phyloP scores from a whole-genome alignment of 2,113 vertebrate genomes.

The Taurulus bubalis region DNA sequence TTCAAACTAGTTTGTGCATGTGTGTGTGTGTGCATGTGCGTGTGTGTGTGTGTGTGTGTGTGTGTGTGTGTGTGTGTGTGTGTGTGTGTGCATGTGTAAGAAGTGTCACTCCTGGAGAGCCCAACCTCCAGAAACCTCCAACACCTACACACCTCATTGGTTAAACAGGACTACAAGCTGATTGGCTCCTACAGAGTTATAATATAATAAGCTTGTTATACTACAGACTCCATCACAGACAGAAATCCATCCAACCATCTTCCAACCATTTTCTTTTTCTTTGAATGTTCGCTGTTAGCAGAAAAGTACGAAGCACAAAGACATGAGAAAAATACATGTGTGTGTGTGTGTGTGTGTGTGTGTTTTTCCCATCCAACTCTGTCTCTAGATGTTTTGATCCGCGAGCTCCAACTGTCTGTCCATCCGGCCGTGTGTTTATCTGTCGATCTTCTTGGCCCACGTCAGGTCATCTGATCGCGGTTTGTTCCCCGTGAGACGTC shows the following conservation, averaged over 20 bases:
- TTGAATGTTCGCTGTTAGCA: constrained; percentile 37
- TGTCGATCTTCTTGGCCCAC: constrained; percentile 83
- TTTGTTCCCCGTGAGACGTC: constrained; percentile 76
- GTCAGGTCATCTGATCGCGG: constrained; percentile 83
- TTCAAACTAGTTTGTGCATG: not conserved
- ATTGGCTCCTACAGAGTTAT: constrained; percentile 5
- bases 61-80: constrained; percentile 19
- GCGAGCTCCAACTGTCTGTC: constrained; percentile 7
- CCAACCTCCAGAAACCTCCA: constrained; percentile 79
- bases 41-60: constrained; percentile 32
- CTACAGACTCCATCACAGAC: constrained; percentile 15
- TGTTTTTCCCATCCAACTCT: not conserved
- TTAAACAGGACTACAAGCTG: constrained; percentile 34
- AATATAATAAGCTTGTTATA: constrained; percentile 26
- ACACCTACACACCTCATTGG: constrained; percentile 51
- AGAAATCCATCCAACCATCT: not conserved
- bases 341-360: not conserved
- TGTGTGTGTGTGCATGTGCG: constrained; percentile 22
- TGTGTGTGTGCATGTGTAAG: constrained; percentile 35
- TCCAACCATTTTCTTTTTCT: constrained; percentile 23
- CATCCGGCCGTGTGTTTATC: constrained; percentile 22
- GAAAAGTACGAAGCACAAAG: constrained; percentile 46
- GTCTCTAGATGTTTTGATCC: not conserved
- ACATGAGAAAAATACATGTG: constrained; percentile 17
- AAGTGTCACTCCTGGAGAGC: constrained; percentile 76